These are phyloP conservation scores for Rhodeus uyekii DNA, from an alignment of 2,797 vertebrate genomes.

Conservation along the genomic window DNA sequence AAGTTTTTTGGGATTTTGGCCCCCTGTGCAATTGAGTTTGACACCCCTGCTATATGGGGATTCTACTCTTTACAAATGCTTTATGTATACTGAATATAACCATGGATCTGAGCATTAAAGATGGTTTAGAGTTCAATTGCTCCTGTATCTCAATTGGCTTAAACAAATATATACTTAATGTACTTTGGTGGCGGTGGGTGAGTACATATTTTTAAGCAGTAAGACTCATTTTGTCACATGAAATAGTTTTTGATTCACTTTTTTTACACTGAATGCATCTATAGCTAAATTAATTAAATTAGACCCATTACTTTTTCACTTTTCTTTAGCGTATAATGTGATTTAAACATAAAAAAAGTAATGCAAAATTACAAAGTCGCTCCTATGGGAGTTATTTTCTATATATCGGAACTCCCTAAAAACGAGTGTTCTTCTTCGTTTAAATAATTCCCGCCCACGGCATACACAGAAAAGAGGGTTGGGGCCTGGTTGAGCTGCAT, in stretches of 20 bases:
- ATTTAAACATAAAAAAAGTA: no score
- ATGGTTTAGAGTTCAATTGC: not conserved
- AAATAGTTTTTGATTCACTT: not conserved
- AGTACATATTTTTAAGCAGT: not conserved
- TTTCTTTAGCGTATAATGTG: not conserved
- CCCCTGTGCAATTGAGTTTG: no score
- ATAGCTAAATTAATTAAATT: no score
- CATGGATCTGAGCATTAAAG: not conserved
- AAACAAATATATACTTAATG: not conserved
- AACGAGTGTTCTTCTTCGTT: not conserved
- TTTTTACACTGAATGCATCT: not conserved
- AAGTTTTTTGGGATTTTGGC: no score
- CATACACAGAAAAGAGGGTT: no score
- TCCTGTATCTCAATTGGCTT: not conserved
- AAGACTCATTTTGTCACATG: not conserved
- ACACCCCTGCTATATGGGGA: no score
- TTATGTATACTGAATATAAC: not conserved
- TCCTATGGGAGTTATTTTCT: no score
- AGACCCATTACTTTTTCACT: not conserved
- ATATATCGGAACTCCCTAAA: no score
- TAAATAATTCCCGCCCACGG: not conserved
- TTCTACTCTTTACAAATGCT: constrained; percentile 14
- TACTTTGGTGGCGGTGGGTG: not conserved
- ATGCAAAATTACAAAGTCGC: no score
- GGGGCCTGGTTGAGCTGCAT: not conserved